A percentile compares a stretch with the other conserved stretches of the same genome.
phyloP scores from a whole-genome alignment of 2,888 invertebrate species.

The Neoitamus cyanurus region DNA sequence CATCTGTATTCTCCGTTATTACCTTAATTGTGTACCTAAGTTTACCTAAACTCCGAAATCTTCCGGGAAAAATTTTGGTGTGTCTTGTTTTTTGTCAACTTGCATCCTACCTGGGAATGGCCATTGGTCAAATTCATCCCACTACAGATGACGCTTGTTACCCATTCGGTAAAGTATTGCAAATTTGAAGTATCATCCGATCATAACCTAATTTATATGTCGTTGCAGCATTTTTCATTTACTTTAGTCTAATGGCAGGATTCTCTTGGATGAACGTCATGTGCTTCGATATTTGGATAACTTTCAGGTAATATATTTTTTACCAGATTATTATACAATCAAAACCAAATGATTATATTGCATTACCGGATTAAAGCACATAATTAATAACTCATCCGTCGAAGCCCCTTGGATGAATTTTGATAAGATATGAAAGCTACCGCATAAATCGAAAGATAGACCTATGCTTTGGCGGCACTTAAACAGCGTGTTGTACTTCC shows the following conservation, averaged over 20 bases:
- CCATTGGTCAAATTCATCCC: slow-evolving; percentile 69
- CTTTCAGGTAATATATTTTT: slow-evolving; percentile 73
- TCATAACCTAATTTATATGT: slow-evolving; percentile 14
- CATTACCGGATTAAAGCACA: not conserved
- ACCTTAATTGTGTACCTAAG: slow-evolving; percentile 76
- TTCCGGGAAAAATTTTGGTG: slow-evolving; percentile 80
- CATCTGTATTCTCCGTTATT: slow-evolving; percentile 74
- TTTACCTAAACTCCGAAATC: slow-evolving; percentile 75
- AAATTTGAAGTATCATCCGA: not conserved
- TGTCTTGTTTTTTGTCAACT: slow-evolving; percentile 76
- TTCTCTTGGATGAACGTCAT: slow-evolving; percentile 84
- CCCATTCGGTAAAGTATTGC: slow-evolving; percentile 66
- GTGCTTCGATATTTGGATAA: slow-evolving; percentile 86
- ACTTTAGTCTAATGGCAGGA: slow-evolving; percentile 77
- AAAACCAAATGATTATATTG: not conserved
- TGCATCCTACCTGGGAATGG: slow-evolving; percentile 73
- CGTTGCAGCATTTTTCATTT: slow-evolving; percentile 72
- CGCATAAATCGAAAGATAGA: not conserved
- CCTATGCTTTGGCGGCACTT: not conserved
- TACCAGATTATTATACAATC: not conserved
- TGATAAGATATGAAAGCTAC: not conserved
- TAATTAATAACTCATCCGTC: not conserved
- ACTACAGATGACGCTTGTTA: slow-evolving; percentile 67
- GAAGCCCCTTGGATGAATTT: not conserved
- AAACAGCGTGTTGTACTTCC: not conserved